phyloP scores from a whole-genome alignment of 2,888 invertebrate species.

The Orthosia gothica region DNA sequence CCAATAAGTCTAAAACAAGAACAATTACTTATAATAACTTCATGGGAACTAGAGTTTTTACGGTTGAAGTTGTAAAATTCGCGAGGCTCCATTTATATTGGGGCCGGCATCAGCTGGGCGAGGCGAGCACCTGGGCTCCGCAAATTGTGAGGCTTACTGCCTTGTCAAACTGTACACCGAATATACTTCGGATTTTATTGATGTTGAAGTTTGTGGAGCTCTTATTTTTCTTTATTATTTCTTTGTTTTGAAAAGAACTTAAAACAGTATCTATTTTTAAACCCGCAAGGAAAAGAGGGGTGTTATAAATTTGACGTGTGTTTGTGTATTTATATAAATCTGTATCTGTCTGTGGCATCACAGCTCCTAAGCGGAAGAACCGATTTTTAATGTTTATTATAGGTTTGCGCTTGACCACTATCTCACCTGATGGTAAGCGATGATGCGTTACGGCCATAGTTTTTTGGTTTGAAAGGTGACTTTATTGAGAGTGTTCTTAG shows the following conservation, averaged over 20 bases:
- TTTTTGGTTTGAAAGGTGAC: too few relatives aligned
- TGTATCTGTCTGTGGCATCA: too few relatives aligned
- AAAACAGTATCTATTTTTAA: too few relatives aligned
- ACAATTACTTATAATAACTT: slow-evolving; percentile 53
- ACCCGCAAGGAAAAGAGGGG: too few relatives aligned
- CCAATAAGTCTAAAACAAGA: slow-evolving; percentile 45
- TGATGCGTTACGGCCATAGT: too few relatives aligned
- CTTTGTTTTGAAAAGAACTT: not conserved
- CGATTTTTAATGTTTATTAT: too few relatives aligned
- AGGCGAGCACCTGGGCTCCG: slow-evolving; percentile 45
- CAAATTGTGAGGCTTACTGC: slow-evolving; percentile 48
- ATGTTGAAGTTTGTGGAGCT: slow-evolving; percentile 2
- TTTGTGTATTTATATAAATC: too few relatives aligned
- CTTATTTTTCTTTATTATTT: not conserved
- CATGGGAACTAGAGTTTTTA: slow-evolving; percentile 43
- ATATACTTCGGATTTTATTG: slow-evolving; percentile 44
- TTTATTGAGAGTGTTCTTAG: too few relatives aligned
- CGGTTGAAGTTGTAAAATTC: slow-evolving; percentile 40
- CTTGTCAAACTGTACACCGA: slow-evolving; percentile 39
- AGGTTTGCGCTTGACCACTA: too few relatives aligned
- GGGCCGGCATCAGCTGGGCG: slow-evolving; percentile 38
- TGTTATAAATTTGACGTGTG: too few relatives aligned
- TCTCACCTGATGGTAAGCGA: too few relatives aligned
- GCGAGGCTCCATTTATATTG: slow-evolving; percentile 44
- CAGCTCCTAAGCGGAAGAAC: too few relatives aligned